phyloP scores from a whole-genome alignment of 2,113 vertebrate genomes.

The Rhombomys opimus region DNA sequence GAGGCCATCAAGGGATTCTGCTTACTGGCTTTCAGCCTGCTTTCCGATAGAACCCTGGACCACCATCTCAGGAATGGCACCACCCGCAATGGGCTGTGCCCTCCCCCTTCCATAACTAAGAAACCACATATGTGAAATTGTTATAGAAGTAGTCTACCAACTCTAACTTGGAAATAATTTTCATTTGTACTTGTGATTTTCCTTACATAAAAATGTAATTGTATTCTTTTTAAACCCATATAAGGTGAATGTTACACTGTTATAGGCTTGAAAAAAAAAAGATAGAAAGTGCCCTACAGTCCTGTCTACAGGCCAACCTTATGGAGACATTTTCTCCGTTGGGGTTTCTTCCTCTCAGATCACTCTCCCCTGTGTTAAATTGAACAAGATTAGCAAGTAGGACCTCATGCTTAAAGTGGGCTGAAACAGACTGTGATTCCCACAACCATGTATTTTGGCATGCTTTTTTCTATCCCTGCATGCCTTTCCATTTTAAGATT shows the following conservation, averaged over 20 bases:
- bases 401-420: not conserved
- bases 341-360: not conserved
- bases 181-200: no score
- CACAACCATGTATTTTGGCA: fast-evolving
- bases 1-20: not conserved
- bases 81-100: not conserved
- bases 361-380: not conserved
- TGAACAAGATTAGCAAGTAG: not conserved
- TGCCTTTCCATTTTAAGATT: not conserved
- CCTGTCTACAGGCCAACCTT: not conserved
- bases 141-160: no score
- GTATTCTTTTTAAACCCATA: no score
- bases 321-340: not conserved
- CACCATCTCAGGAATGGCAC: not conserved
- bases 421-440: no score
- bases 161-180: no score
- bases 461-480: not conserved
- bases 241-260: no score
- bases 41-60: not conserved
- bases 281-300: not conserved
- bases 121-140: not conserved
- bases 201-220: no score
- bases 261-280: no score
- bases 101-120: not conserved
- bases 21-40: not conserved